These are phyloP conservation scores for Heliconius nattereri DNA, from an alignment of 1,140 invertebrate species.

Conservation along the genomic window DNA sequence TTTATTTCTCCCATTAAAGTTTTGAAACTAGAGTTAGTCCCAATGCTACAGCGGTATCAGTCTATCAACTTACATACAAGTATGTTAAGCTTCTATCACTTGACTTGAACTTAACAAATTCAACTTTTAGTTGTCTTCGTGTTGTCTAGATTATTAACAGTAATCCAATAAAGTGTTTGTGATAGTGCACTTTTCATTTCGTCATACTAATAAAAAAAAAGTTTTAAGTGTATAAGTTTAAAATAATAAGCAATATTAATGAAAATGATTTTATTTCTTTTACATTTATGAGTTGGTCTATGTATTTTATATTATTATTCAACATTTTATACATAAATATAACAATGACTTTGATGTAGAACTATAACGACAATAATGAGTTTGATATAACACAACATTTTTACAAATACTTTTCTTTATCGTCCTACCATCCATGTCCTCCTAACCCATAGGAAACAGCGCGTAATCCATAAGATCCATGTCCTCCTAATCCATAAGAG, in stretches of 20 bases:
- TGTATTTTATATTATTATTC: constrained; percentile 26
- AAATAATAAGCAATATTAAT: constrained; percentile 3
- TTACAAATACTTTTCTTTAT: constrained; percentile 26
- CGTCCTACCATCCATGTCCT: constrained; percentile 43
- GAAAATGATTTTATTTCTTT: constrained; percentile 33
- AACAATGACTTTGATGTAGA: background rate
- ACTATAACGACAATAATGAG: background rate
- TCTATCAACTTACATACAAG: too few species aligned
- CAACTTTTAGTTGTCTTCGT: too few species aligned
- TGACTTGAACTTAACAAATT: too few species aligned
- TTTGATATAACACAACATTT: constrained; percentile 13
- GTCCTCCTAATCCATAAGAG: constrained; percentile 28
- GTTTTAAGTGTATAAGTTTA: background rate
- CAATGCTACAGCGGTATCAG: too few species aligned
- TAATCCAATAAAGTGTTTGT: too few species aligned
- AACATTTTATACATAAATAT: constrained; percentile 32
- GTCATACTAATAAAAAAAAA: too few species aligned
- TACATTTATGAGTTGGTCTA: background rate
- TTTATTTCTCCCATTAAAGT: too few species aligned
- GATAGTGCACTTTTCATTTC: too few species aligned
- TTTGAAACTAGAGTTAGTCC: too few species aligned
- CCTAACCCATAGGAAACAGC: constrained; percentile 27
- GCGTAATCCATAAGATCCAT: constrained; percentile 27
- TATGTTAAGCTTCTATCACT: too few species aligned
- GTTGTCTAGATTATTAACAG: too few species aligned